Evolutionary conservation across 2,888 invertebrate genomes (phyloP), one percentile per base, ranked within the genome.

Genomic region (Drosophila histrio): DNA sequence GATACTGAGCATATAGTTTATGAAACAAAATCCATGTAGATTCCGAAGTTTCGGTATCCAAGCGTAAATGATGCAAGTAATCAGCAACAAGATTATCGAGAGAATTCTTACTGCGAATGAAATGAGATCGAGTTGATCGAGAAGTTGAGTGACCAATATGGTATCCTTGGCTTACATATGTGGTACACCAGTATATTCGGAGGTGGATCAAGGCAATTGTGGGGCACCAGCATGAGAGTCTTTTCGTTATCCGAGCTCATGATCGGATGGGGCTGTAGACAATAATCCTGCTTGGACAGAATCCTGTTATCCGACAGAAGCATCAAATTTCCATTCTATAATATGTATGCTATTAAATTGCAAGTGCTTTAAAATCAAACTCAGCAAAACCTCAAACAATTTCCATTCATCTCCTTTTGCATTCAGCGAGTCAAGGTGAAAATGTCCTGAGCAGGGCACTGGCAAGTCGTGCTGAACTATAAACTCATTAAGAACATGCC

Each of bases 11-110:
- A 76, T 76, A 26, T 72, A 72, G 38, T 47, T 44, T 0, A 36
- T 26, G 2, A 71, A 59, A 11, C 72, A 76, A 13, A 34, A 56
- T 8, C 72, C 65, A 6, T 76, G 76, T 0, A 71, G 46, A 26
- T 38, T 57, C 7, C 72, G 36, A 0, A 72, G 39, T 36, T 53
- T 64, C 0, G 36, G 41, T 19, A 71, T 11, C 21, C n/a, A 57
- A 1, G 71, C 59, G 11, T 72, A 76, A 2, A 76, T 34, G 17
- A 76, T 70, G 77, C 95, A 94, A 1, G 96, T 96, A 0, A 93
- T 92, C 36, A 95, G 78, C 2, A 96, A 92, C 75, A 95, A 96
- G 3, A 95, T 95, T 50, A 95, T 93, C 0, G 96, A 95, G 7
- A 95, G 91, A 1, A 95, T 90, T 84, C 95, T 93, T 59, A 95